These are phyloP conservation scores for Stenolophus ochropezus DNA, from an alignment of 2,888 invertebrate genomes.

Conservation along the genomic window DNA sequence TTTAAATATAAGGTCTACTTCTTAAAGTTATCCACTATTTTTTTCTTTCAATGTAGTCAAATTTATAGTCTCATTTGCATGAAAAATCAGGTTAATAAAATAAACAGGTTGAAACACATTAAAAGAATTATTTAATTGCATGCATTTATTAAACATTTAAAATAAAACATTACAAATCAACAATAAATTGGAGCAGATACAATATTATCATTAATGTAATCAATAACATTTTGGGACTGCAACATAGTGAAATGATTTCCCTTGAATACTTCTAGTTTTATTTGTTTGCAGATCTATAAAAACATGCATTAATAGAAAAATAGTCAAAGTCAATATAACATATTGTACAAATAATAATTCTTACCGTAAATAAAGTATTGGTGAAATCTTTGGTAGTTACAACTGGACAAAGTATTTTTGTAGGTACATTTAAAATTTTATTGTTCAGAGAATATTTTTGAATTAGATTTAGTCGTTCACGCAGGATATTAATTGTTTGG, in stretches of 20 bases:
- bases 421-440: not conserved
- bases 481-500: not conserved
- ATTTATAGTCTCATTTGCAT: no score
- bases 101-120: no score
- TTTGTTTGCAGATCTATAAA: constrained; percentile 77
- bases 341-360: not conserved
- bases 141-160: not conserved
- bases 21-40: no score
- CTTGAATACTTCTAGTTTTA: constrained; percentile 78
- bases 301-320: constrained; percentile 51
- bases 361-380: constrained; percentile 5
- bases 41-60: no score
- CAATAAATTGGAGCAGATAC: constrained; percentile 54
- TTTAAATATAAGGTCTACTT: no score
- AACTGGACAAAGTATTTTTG: not conserved
- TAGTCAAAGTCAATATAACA: no score
- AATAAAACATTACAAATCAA: not conserved
- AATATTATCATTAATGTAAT: constrained; percentile 76
- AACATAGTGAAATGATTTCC: constrained; percentile 85
- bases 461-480: not conserved
- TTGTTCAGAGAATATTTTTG: not conserved
- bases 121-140: not conserved
- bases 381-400: constrained; percentile 6
- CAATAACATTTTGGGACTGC: constrained; percentile 78
- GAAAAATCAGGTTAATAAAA: no score